Conservation (phyloP, 1,140 invertebrate species). For the Danaus melanippus region DNA sequence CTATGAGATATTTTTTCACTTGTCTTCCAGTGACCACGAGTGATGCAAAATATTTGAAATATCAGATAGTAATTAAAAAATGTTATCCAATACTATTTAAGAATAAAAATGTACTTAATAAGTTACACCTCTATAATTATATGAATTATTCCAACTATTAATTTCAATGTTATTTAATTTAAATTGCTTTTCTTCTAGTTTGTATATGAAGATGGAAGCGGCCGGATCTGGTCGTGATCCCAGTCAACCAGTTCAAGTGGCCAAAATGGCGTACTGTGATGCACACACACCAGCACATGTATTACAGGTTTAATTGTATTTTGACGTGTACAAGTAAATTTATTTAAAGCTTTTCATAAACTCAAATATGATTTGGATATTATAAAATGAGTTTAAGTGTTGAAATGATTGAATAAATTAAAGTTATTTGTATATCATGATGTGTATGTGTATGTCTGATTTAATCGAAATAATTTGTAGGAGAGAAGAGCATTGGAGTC, state of each 20-base stretch:
- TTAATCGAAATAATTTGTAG: constrained; percentile 21
- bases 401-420: too few species aligned
- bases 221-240: constrained; percentile 80
- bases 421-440: too few species aligned
- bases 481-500: constrained; percentile 53
- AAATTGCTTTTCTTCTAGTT: constrained; percentile 23
- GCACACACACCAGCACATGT: constrained; percentile 90
- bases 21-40: too few species aligned
- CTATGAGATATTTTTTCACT: too few species aligned
- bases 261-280: constrained; percentile 97
- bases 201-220: constrained; percentile 96
- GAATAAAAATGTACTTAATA: too few species aligned
- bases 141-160: too few species aligned
- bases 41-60: too few species aligned
- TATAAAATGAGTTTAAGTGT: too few species aligned
- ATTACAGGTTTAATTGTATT: constrained; percentile 37
- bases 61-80: too few species aligned
- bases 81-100: constrained; percentile 1
- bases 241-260: constrained; percentile 83
- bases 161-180: too few species aligned
- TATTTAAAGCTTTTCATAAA: not conserved
- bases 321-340: not conserved
- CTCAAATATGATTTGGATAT: too few species aligned
- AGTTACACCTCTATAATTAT: too few species aligned
- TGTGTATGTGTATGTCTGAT: not conserved